These are phyloP conservation scores for Emberiza fucata DNA, from an alignment of 2,113 vertebrate species.

Conservation along the genomic window DNA sequence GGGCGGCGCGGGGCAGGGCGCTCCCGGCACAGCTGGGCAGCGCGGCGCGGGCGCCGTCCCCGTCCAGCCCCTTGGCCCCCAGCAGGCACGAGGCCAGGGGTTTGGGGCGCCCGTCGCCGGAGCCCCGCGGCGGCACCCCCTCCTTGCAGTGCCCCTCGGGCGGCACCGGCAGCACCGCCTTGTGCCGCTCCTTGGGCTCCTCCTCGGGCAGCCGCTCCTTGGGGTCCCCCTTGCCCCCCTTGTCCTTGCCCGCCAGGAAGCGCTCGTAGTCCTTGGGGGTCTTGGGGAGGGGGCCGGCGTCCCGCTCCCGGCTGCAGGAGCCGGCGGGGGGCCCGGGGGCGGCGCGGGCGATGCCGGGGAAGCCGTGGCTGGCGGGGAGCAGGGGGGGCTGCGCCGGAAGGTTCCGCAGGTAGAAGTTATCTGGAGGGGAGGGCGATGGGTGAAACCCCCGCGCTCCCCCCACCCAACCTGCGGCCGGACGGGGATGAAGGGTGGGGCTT, in stretches of 20 bases:
- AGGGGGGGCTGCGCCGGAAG: constrained; percentile 90
- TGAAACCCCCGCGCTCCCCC: not conserved
- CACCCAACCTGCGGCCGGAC: not conserved
- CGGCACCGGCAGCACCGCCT: constrained; percentile 74
- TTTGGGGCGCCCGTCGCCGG: constrained; percentile 74
- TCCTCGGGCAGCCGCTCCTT: constrained; percentile 86
- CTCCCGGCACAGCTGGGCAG: constrained; percentile 85
- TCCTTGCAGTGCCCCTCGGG: constrained; percentile 82
- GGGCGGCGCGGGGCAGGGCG: constrained; percentile 64
- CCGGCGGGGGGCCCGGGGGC: constrained; percentile 82
- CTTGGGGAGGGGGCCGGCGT: constrained; percentile 78
- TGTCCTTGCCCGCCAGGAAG: constrained; percentile 77
- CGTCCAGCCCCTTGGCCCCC: constrained; percentile 87
- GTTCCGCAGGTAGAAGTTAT: constrained; percentile 96
- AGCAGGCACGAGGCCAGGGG: constrained; percentile 88
- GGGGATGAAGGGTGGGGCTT: not conserved
- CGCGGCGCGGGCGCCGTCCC: constrained; percentile 76
- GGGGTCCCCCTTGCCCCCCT: constrained; percentile 74
- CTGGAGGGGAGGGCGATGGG: constrained; percentile 62
- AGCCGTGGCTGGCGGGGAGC: constrained; percentile 86
- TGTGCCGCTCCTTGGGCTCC: constrained; percentile 83
- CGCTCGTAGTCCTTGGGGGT: constrained; percentile 86
- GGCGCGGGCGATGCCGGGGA: constrained; percentile 84
- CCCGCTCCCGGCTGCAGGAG: constrained; percentile 89
- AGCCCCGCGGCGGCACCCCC: constrained; percentile 67